A percentile compares a stretch with the other conserved stretches of the same genome.
Conservation (phyloP, 2,113 vertebrate species). For the Poecilia latipinna region DNA sequence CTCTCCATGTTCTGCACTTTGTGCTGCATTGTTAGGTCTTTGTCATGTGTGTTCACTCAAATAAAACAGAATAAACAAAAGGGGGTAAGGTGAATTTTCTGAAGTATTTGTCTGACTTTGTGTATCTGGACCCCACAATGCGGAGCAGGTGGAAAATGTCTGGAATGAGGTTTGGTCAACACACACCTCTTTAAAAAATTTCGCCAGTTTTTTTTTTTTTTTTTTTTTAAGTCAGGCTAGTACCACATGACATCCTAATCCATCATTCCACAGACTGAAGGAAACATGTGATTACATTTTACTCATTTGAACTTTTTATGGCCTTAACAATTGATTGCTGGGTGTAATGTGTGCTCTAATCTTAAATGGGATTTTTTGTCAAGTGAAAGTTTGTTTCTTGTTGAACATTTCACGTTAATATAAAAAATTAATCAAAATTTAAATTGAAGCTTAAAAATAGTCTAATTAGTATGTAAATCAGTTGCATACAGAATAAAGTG, state of each 20-base stretch:
- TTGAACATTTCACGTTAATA: no score
- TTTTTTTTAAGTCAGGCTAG: neutral
- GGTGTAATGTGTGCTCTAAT: neutral
- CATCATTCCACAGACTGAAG: slow-evolving; percentile 27
- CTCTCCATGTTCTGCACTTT: slow-evolving; percentile 30
- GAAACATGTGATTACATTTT: slow-evolving; percentile 30
- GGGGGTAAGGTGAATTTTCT: neutral
- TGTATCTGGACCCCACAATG: no score
- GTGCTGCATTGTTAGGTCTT: slow-evolving; percentile 37
- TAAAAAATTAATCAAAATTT: neutral
- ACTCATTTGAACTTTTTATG: slow-evolving; percentile 4
- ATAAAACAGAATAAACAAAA: slow-evolving; percentile 57
- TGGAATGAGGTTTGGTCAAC: slow-evolving; percentile 45
- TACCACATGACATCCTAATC: slow-evolving; percentile 53
- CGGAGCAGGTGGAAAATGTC: no score
- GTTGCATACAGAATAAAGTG: no score
- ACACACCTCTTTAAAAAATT: slow-evolving; percentile 13
- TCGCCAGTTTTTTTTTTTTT: neutral
- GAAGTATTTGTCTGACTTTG: neutral
- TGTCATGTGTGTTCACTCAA: slow-evolving; percentile 40
- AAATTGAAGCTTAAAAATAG: neutral
- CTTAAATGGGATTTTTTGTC: neutral
- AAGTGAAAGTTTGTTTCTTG: no score
- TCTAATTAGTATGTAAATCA: no score
- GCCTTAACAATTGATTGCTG: neutral